These are phyloP conservation scores for Lordiphosa andalusiaca DNA, from an alignment of 2,888 invertebrate genomes.

Conservation along the genomic window DNA sequence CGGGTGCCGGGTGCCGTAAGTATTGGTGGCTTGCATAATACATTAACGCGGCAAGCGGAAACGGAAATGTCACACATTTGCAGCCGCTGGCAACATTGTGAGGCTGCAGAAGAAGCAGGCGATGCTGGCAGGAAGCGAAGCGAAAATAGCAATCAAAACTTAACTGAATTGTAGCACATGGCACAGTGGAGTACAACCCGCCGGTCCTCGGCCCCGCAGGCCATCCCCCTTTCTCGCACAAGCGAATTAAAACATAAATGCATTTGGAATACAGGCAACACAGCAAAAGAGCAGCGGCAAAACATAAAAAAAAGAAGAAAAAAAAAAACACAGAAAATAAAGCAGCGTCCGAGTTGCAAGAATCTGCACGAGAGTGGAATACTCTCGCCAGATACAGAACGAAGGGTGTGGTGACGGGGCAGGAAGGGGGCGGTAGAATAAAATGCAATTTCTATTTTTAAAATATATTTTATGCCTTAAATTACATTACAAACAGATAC, in stretches of 20 bases:
- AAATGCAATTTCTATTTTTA: no score
- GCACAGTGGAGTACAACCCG: constrained; percentile 22
- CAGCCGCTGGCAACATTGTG: constrained; percentile 61
- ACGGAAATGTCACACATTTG: constrained; percentile 73
- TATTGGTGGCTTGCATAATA: constrained; percentile 35
- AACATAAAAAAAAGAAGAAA: neutral
- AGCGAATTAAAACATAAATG: constrained; percentile 68
- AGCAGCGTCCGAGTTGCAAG: no score
- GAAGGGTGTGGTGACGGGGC: no score
- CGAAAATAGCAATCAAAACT: constrained; percentile 75
- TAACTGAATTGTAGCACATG: constrained; percentile 71
- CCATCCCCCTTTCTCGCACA: constrained; percentile 2
- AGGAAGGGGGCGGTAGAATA: no score
- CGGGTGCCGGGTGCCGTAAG: no score
- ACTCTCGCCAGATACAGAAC: neutral
- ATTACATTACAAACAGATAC: no score
- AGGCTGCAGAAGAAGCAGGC: constrained; percentile 18
- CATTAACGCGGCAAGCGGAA: constrained; percentile 65
- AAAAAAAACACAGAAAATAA: no score
- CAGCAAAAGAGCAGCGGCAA: constrained; percentile 10
- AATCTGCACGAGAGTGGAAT: constrained; percentile 12
- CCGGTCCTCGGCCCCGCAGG: constrained; percentile 6
- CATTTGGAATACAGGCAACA: constrained; percentile 43
- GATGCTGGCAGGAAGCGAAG: constrained; percentile 62
- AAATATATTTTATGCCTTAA: no score